Conservation (phyloP, 2,797 vertebrate species). For the Oceanodroma leucorhoa region DNA sequence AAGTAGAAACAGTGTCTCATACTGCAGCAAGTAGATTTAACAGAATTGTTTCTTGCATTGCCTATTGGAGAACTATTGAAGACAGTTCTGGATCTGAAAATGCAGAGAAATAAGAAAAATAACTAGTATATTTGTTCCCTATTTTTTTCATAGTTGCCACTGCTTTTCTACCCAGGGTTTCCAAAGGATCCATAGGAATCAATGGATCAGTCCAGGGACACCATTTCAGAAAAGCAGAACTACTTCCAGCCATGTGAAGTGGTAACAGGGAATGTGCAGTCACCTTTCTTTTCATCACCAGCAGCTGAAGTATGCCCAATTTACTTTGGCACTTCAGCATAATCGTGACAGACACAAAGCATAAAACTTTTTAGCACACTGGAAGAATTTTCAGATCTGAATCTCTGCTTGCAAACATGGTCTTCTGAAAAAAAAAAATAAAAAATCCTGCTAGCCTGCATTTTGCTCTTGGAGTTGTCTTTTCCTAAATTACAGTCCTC, state of each 20-base stretch:
- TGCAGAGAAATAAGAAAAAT: neutral
- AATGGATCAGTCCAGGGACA: neutral
- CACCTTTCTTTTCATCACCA: neutral
- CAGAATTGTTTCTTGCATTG: neutral
- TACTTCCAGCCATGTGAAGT: neutral
- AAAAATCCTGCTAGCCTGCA: fast-evolving
- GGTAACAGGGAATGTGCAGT: neutral
- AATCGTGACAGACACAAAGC: neutral
- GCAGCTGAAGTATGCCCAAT: neutral
- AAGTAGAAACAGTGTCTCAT: neutral
- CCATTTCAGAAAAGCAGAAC: neutral
- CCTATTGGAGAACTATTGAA: neutral
- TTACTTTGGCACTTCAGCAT: neutral
- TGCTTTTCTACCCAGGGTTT: neutral
- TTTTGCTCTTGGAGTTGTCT: neutral
- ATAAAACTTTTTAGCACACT: neutral
- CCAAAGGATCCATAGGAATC: neutral
- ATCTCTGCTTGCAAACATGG: neutral
- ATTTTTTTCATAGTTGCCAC: fast-evolving
- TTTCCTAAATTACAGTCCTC: neutral
- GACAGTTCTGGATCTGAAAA: neutral
- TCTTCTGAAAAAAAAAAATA: neutral
- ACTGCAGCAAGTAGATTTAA: neutral
- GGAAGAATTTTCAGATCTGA: neutral
- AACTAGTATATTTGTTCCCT: neutral